phyloP scores from a whole-genome alignment of 2,797 vertebrate genomes.

The Clarias platycephalus region DNA sequence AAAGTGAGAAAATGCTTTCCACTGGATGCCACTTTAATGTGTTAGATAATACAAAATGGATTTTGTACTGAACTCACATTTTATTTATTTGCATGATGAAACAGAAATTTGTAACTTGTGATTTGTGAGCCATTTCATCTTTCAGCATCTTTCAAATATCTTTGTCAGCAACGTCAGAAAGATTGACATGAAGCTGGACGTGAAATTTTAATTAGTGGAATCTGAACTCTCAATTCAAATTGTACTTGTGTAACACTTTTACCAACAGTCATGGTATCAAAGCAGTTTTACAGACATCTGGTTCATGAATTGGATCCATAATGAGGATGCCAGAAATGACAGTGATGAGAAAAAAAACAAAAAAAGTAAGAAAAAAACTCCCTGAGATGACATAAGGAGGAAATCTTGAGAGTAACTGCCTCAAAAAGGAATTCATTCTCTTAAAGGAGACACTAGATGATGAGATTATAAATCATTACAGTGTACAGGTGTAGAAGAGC shows the following conservation, averaged over 20 bases:
- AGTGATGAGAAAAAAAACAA: not conserved
- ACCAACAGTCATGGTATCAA: not conserved
- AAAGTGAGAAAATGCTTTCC: not conserved
- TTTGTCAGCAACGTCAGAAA: constrained; percentile 2
- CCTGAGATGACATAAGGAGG: not conserved
- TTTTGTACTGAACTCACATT: not conserved
- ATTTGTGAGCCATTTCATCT: constrained; percentile 1
- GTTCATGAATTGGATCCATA: constrained; percentile 5
- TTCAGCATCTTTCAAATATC: constrained; percentile 10
- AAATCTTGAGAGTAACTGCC: not conserved
- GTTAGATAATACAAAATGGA: not conserved
- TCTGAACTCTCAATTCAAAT: constrained; percentile 7
- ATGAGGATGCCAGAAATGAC: not conserved
- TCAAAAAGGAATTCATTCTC: not conserved
- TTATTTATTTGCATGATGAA: not conserved
- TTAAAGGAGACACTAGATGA: not conserved
- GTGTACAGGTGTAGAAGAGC: not conserved
- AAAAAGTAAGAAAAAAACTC: not conserved
- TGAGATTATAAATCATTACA: not conserved
- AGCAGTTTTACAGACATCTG: not conserved
- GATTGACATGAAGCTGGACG: not conserved
- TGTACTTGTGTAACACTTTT: not conserved
- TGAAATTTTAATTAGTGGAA: constrained; percentile 23
- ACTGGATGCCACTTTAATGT: not conserved
- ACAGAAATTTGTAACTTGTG: constrained; percentile 4